Evolutionary conservation across 2,888 invertebrate species (phyloP).

Genomic region (Aplocera efformata): DNA sequence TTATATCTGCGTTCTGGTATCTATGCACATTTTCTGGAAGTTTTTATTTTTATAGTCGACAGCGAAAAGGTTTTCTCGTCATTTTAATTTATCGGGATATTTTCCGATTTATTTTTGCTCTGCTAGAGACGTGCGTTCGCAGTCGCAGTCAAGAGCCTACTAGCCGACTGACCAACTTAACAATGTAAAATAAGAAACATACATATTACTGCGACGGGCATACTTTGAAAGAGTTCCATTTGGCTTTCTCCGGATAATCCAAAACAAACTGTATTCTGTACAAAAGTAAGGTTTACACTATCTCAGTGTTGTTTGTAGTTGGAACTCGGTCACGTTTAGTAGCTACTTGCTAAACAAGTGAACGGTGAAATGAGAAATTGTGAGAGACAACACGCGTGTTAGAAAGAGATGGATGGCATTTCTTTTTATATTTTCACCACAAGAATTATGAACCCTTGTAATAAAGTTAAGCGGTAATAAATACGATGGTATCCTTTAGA

Average conservation of each 20-base stretch:
- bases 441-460: conserved; percentile 33
- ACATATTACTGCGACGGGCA: conserved; percentile 59
- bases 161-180: conserved; percentile 79
- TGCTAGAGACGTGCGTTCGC: conserved; percentile 48
- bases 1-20: conserved; percentile 23
- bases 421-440: conserved; percentile 53
- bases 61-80: conserved; percentile 55
- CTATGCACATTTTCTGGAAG: conserved; percentile 50
- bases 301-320: conserved; percentile 14
- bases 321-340: conserved; percentile 54
- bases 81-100: conserved; percentile 43
- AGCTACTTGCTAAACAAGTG: conserved; percentile 74
- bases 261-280: conserved; percentile 24
- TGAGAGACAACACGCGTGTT: conserved; percentile 58
- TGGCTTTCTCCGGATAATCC: conserved; percentile 33
- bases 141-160: conserved; percentile 62
- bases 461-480: conserved; percentile 19
- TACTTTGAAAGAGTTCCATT: conserved; percentile 47
- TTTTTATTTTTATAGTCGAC: conserved; percentile 43
- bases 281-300: conserved; percentile 20
- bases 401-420: conserved; percentile 58
- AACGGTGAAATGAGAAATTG: conserved; percentile 80
- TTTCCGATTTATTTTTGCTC: conserved; percentile 27
- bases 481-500: not conserved
- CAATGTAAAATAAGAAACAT: conserved; percentile 77